Percentiles rank a stretch among this genome's conserved stretches.
These are phyloP conservation scores for Siphamia tubifer DNA, from an alignment of 2,113 vertebrate genomes.

Conservation along the genomic window DNA sequence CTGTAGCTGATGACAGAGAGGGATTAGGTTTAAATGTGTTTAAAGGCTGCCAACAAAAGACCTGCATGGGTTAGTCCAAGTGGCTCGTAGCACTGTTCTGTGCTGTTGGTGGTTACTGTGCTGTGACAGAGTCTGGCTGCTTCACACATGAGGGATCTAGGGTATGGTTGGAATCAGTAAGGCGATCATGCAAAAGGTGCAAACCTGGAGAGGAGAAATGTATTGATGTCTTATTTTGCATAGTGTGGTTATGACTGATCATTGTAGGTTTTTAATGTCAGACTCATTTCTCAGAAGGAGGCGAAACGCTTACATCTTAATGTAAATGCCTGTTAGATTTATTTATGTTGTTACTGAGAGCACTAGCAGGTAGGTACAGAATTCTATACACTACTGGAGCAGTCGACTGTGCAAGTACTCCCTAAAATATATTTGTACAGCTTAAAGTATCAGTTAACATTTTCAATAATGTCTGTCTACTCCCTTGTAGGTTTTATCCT, in stretches of 20 bases:
- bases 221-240: conserved; percentile 44
- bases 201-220: conserved; percentile 5
- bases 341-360: conserved; percentile 49
- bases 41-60: conserved; percentile 44
- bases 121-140: conserved; percentile 54
- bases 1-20: conserved; percentile 23
- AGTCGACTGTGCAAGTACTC: conserved; percentile 45
- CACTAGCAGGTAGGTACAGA: neutral
- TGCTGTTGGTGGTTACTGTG: conserved; percentile 47
- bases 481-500: conserved; percentile 69
- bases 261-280: neutral
- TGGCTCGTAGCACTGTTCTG: conserved; percentile 51
- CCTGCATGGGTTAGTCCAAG: conserved; percentile 51
- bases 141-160: conserved; percentile 39
- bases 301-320: neutral
- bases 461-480: conserved; percentile 25
- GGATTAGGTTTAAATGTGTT: conserved; percentile 51
- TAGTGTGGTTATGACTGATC: neutral
- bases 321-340: conserved; percentile 38
- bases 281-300: neutral
- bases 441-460: conserved; percentile 51
- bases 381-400: conserved; percentile 31
- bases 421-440: conserved; percentile 50
- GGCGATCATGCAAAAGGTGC: conserved; percentile 45
- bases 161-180: conserved; percentile 28